phyloP scores from a whole-genome alignment of 2,888 invertebrate species.

The Ethmia dodecea region DNA sequence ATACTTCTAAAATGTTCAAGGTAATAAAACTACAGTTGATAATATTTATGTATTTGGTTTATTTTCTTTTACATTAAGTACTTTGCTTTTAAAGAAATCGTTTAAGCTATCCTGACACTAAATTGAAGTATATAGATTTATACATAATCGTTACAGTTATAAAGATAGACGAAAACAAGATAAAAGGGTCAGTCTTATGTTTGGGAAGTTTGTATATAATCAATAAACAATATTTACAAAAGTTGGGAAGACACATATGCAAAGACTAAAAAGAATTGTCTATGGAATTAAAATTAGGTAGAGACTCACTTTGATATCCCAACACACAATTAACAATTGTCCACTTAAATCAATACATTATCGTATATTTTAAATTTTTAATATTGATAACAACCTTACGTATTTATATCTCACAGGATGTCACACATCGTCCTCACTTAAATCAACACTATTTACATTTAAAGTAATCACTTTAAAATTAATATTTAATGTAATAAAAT shows the following conservation, averaged over 20 bases:
- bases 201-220: slow-evolving; percentile 73
- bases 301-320: slow-evolving; percentile 44
- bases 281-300: slow-evolving; percentile 46
- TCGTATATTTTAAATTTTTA: slow-evolving; percentile 43
- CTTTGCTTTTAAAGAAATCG: slow-evolving; percentile 59
- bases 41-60: slow-evolving; percentile 51
- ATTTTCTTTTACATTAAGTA: slow-evolving; percentile 64
- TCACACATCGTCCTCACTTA: slow-evolving; percentile 64
- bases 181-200: slow-evolving; percentile 77
- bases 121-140: slow-evolving; percentile 58
- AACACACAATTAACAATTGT: slow-evolving; percentile 54
- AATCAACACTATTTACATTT: slow-evolving; percentile 58
- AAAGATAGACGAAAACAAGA: slow-evolving; percentile 72
- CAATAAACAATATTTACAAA: slow-evolving; percentile 72
- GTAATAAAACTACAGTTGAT: slow-evolving; percentile 20
- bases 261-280: slow-evolving; percentile 53
- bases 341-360: slow-evolving; percentile 46
- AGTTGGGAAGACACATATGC: slow-evolving; percentile 70
- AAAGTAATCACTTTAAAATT: slow-evolving; percentile 54
- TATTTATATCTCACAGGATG: slow-evolving; percentile 65
- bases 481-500: slow-evolving; percentile 55
- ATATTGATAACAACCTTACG: slow-evolving; percentile 72
- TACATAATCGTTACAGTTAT: slow-evolving; percentile 46
- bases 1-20: no score
- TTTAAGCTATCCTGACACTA: slow-evolving; percentile 64